Conservation (phyloP, 2,888 invertebrate species). For the Ctena decussata region DNA sequence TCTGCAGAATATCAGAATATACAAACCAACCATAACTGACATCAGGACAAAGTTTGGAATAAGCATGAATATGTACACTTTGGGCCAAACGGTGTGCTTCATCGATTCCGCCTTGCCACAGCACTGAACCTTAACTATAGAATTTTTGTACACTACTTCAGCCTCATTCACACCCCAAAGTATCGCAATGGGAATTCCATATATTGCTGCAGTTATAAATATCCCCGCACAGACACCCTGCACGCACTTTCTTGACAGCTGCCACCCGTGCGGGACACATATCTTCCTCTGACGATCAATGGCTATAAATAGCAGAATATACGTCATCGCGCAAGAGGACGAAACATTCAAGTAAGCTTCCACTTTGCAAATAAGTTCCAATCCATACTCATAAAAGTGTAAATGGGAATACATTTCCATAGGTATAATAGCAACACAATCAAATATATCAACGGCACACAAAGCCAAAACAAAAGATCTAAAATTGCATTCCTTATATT, state of each 20-base stretch:
- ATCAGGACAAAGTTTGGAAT: constrained; percentile 6
- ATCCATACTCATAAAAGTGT: not conserved
- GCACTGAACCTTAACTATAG: not conserved
- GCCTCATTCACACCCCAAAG: not conserved
- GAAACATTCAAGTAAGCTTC: not conserved
- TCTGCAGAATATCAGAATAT: not conserved
- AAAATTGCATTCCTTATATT: constrained; percentile 13
- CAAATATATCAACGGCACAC: not conserved
- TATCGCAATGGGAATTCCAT: not conserved
- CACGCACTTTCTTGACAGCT: not conserved
- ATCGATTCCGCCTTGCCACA: not conserved
- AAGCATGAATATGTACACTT: not conserved
- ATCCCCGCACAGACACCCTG: not conserved
- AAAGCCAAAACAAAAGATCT: not conserved
- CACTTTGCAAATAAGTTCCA: not conserved
- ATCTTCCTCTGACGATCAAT: constrained; percentile 4
- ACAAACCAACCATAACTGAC: constrained; percentile 1
- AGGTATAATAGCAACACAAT: not conserved
- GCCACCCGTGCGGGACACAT: not conserved
- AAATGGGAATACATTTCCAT: not conserved
- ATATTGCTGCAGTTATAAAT: not conserved
- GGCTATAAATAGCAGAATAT: not conserved
- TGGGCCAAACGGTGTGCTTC: not conserved
- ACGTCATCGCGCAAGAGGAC: not conserved
- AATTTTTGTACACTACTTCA: not conserved